Evolutionary conservation across 2,888 invertebrate species (phyloP).

Genomic region (Epinotia ramella): DNA sequence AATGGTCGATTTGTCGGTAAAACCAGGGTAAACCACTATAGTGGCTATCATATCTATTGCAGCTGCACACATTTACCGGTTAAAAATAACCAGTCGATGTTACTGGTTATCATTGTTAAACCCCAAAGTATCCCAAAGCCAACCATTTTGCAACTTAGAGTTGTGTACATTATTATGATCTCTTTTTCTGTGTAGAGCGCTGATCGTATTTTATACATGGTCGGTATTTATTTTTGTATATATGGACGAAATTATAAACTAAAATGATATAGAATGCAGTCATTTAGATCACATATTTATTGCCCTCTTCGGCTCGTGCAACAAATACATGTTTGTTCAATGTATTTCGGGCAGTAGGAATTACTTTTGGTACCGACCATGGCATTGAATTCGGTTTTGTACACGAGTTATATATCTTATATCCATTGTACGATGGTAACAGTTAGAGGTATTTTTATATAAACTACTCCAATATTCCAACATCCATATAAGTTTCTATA

Average conservation of each 20-base stretch:
- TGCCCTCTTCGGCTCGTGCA: background rate
- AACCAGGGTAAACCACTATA: too few species aligned
- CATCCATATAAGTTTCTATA: conserved; percentile 54
- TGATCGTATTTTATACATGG: background rate
- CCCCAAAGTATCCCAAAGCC: too few species aligned
- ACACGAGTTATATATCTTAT: background rate
- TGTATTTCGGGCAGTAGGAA: too few species aligned
- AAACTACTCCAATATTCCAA: conserved; percentile 64
- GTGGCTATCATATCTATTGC: background rate
- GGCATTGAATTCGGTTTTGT: background rate
- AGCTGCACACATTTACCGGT: background rate
- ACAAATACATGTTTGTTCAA: background rate
- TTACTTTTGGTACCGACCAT: conserved; percentile 10
- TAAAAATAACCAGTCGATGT: too few species aligned
- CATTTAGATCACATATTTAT: background rate
- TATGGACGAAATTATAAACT: background rate
- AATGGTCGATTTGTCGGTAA: too few species aligned
- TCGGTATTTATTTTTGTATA: background rate
- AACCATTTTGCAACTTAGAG: background rate
- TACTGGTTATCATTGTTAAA: too few species aligned
- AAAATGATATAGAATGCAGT: background rate
- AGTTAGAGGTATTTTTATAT: conserved; percentile 65
- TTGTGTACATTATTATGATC: background rate
- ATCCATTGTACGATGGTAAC: conserved; percentile 62
- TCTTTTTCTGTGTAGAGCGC: background rate